Percentiles rank a stretch among this genome's conserved stretches.
Evolutionary conservation across 1,140 invertebrate species (phyloP).

Genomic region (Eufriesea mexicana): DNA sequence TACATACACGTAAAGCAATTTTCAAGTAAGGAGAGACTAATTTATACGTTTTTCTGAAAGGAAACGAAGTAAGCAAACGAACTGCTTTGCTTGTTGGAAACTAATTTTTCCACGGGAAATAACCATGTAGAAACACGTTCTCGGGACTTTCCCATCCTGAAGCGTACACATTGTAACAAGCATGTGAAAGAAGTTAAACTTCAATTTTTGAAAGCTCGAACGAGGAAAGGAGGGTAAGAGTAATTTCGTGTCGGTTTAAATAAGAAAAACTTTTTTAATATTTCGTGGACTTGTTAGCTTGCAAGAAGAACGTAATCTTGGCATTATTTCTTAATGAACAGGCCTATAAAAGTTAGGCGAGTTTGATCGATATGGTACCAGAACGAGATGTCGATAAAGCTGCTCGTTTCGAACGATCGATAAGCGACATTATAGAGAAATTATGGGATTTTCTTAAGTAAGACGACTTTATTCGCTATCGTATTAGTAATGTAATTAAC

Average conservation of each 20-base stretch:
- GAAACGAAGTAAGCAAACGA: too few species aligned
- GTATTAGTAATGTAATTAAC: neutral
- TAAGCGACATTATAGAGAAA: neutral
- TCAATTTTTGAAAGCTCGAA: neutral
- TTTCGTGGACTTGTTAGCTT: neutral
- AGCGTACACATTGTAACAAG: neutral
- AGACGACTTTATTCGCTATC: too few species aligned
- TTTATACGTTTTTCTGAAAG: too few species aligned
- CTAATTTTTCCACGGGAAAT: neutral
- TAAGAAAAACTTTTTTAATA: conserved; percentile 17
- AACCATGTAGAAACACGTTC: too few species aligned
- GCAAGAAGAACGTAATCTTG: neutral
- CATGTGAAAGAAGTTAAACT: neutral
- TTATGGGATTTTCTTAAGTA: neutral
- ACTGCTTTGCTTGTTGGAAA: neutral
- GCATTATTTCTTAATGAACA: neutral
- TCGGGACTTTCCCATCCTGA: too few species aligned
- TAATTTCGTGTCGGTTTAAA: neutral
- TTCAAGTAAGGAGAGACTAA: too few species aligned
- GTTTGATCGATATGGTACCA: too few species aligned
- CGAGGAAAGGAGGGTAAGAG: neutral
- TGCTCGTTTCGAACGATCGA: neutral
- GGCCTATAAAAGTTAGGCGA: neutral
- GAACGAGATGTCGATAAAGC: neutral
- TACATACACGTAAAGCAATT: too few species aligned